Evolutionary conservation across 2,888 invertebrate species (phyloP), one percentile per base, ranked within the genome.

Genomic region (Drosophila suboccidentalis): DNA sequence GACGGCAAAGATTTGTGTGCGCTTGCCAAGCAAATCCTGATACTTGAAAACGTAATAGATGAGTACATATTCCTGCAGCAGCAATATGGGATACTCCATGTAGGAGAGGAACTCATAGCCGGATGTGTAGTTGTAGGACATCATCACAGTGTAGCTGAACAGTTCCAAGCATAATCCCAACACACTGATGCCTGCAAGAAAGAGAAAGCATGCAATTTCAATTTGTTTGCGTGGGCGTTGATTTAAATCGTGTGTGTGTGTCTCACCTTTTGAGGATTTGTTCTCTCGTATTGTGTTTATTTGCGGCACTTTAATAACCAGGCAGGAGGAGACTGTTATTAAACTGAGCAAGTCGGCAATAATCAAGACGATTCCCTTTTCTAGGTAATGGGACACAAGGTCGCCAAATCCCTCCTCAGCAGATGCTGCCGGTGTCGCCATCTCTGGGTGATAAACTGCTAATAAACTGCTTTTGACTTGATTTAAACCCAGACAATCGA

Each of bases 301-400:
- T 93, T 97, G 97, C 0, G 97, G 97, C 54, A 97, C 94, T 94
- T 97, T 97, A 78, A 96, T 93, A 77, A 97, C 94, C 57, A 97
- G 93, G 90, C 97, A 97, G 89, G 96, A 95, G 46, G 95, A 91
- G 74, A 97, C 96, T 1, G 97, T 97, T n/a, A 96, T 92, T 13
- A 96, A 90, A 91, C 97, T 97, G 58, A 97, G 91, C 54, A 94
- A 85, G 90, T 95, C 94, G 3, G 95, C 92, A 22, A 93, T 74
- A 54, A 93, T 84, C 19, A 92, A 77, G 3, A 86, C 80, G n/a
- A 90, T 47, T 1, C 92, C 91, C 60, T 91, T 91, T n/a, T 90
- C 87, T 11, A 92, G 74, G 55, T 92, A 93, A 6, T 79, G 75
- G 17, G 72, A 73, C 43, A 90, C 62, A 8, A 79, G 55, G 36